phyloP scores from a whole-genome alignment of 1,140 invertebrate species.

The Colletes gigas region DNA sequence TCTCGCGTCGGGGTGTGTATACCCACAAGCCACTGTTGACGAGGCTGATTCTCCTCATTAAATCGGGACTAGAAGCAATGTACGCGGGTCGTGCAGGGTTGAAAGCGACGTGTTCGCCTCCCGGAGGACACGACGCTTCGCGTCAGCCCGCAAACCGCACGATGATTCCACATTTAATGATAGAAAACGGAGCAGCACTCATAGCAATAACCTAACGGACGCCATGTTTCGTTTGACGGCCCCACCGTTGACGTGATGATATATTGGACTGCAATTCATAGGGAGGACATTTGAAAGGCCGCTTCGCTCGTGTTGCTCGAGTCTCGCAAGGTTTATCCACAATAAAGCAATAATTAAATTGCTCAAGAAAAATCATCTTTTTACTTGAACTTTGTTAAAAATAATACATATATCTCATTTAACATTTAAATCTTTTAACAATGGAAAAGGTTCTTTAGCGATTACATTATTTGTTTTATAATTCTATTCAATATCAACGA shows the following conservation, averaged over 20 bases:
- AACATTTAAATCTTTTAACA: background rate
- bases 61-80: conserved; percentile 35
- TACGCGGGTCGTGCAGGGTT: conserved; percentile 40
- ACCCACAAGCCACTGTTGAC: conserved; percentile 74
- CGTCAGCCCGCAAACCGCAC: conserved; percentile 61
- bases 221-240: conserved; percentile 75
- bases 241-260: conserved; percentile 72
- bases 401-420: background rate
- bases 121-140: conserved; percentile 67
- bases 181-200: conserved; percentile 64
- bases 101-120: conserved; percentile 59
- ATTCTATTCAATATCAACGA: background rate
- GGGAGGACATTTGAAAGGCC: conserved; percentile 25
- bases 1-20: conserved; percentile 72
- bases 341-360: background rate
- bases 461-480: background rate
- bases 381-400: background rate
- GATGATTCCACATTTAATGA: conserved; percentile 66
- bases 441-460: background rate
- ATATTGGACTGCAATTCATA: conserved; percentile 47
- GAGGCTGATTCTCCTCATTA: conserved; percentile 56
- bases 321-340: conserved; percentile 1
- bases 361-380: background rate
- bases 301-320: conserved; percentile 13
- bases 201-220: conserved; percentile 73